Evolutionary conservation across 1,140 invertebrate species (phyloP).

Genomic region (Macrotrachela quadricornifera): DNA sequence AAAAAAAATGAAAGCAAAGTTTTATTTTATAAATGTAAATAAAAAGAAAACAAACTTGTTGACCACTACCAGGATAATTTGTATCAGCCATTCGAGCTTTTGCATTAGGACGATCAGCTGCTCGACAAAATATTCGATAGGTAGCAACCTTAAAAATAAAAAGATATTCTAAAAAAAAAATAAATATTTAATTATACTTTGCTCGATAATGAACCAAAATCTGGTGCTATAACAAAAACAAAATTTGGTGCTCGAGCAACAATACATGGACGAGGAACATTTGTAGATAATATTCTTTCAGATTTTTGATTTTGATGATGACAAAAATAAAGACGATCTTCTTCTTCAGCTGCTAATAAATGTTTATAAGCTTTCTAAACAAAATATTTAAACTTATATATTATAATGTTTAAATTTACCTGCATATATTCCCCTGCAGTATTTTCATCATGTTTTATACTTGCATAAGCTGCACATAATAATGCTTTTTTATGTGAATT

Average conservation of each 20-base stretch:
- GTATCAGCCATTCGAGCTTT: conserved; percentile 27
- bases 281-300: too few species aligned
- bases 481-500: too few species aligned
- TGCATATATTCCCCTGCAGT: too few species aligned
- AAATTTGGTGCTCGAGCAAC: too few species aligned
- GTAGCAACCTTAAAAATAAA: conserved; percentile 20
- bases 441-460: too few species aligned
- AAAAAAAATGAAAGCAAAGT: conserved; percentile 14
- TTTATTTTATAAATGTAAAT: not conserved
- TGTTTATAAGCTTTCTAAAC: not conserved
- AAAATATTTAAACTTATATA: not conserved
- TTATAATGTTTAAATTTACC: not conserved
- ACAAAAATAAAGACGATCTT: not conserved
- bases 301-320: not conserved
- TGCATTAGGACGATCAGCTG: conserved; percentile 19
- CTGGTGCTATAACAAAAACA: not conserved
- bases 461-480: too few species aligned
- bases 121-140: conserved; percentile 25
- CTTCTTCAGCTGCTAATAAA: not conserved
- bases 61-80: conserved; percentile 21
- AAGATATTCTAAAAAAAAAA: not conserved
- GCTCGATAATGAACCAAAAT: too few species aligned
- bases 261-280: too few species aligned
- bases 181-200: not conserved
- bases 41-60: conserved; percentile 15